A percentile compares a stretch with the other conserved stretches of the same genome.
Conservation (phyloP, 2,888 invertebrate species). For the Petrolisthes cinctipes region DNA sequence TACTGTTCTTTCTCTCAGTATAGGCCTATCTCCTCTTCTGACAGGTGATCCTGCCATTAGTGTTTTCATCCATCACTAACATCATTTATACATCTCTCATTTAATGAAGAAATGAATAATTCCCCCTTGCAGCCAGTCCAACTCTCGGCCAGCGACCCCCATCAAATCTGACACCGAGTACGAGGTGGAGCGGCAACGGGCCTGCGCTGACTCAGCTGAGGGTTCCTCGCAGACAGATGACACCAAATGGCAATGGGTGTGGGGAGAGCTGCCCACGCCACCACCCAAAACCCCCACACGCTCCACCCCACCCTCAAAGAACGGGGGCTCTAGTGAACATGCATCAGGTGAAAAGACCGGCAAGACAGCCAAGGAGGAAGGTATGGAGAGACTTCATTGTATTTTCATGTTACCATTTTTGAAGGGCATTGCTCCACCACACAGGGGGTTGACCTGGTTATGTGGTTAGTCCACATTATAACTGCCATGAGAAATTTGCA, state of each 20-base stretch:
- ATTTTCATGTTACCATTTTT: neutral
- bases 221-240: slow-evolving; percentile 66
- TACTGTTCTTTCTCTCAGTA: no score
- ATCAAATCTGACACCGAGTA: slow-evolving; percentile 95
- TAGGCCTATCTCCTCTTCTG: no score
- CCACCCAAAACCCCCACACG: slow-evolving; percentile 47
- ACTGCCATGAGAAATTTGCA: no score
- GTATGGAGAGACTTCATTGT: slow-evolving; percentile 8
- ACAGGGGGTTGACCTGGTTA: no score
- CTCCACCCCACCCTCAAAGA: slow-evolving; percentile 22
- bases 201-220: slow-evolving; percentile 44
- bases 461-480: no score
- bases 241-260: slow-evolving; percentile 82
- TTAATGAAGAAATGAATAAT: neutral
- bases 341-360: slow-evolving; percentile 1
- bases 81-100: neutral
- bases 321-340: neutral
- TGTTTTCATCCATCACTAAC: no score
- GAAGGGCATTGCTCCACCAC: neutral
- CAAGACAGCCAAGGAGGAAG: slow-evolving; percentile 40
- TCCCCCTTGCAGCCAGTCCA: slow-evolving; percentile 68
- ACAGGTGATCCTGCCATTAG: no score
- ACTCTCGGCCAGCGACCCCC: slow-evolving; percentile 84
- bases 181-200: slow-evolving; percentile 73
- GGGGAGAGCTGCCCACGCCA: slow-evolving; percentile 85